Conservation (phyloP, 2,797 vertebrate genomes). For the Pseudochaenichthys georgianus region DNA sequence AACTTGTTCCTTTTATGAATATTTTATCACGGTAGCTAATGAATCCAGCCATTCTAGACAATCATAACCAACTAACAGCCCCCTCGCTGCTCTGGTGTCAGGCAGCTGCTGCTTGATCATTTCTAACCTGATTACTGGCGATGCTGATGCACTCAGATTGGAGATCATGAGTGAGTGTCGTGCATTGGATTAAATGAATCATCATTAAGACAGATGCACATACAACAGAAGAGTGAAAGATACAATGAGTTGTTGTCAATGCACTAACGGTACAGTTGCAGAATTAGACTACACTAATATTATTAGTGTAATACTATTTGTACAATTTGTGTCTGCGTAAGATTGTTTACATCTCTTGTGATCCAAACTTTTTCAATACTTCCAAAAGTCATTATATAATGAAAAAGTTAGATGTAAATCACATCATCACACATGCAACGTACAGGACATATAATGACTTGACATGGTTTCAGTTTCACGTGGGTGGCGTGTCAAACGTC, state of each 20-base stretch:
- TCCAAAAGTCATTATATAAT: no score
- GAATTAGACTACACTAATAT: no score
- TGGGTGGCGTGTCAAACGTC: neutral
- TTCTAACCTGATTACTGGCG: conserved; percentile 69
- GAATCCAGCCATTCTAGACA: conserved; percentile 65
- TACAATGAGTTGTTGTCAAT: conserved; percentile 15
- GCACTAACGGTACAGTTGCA: no score
- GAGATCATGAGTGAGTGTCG: conserved; percentile 49
- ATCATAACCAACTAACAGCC: conserved; percentile 75
- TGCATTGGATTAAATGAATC: conserved; percentile 39
- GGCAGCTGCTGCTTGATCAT: conserved; percentile 53
- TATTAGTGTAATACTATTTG: no score
- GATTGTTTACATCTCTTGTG: no score
- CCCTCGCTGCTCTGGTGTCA: conserved; percentile 55
- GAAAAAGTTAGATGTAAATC: no score
- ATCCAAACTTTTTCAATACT: no score
- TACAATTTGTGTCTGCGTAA: no score
- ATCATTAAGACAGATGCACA: conserved; percentile 26
- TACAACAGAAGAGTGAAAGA: conserved; percentile 9
- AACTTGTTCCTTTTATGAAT: conserved; percentile 83
- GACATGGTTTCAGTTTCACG: neutral
- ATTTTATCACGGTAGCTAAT: conserved; percentile 79
- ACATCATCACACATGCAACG: neutral
- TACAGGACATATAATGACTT: neutral
- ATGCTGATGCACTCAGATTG: conserved; percentile 55